A percentile compares a stretch with the other conserved stretches of the same genome.
Evolutionary conservation across 2,888 invertebrate genomes (phyloP).

Genomic region (Lissocephala sabroskyi): DNA sequence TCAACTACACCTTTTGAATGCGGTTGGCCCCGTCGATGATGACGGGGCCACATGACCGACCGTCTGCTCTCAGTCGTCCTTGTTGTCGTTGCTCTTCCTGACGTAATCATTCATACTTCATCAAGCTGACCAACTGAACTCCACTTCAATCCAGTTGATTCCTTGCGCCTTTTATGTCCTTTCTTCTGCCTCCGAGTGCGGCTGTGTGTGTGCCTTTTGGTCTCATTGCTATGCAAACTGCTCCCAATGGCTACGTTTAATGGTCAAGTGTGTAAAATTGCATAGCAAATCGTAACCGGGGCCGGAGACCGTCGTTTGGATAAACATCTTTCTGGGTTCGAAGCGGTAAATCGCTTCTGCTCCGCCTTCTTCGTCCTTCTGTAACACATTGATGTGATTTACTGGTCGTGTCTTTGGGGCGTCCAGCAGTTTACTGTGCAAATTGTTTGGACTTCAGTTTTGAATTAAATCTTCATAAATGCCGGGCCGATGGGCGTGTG

Average conservation of each 20-base stretch:
- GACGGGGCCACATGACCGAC: not conserved
- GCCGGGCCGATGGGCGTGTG: too few relatives aligned
- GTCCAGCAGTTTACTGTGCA: constrained; percentile 53
- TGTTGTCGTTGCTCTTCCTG: constrained; percentile 16
- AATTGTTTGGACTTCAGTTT: constrained; percentile 64
- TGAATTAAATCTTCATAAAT: constrained; percentile 47
- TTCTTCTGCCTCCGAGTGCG: not conserved
- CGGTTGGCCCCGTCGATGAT: too few relatives aligned
- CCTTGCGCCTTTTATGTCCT: not conserved
- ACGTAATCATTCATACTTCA: constrained; percentile 64
- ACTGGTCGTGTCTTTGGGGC: constrained; percentile 62
- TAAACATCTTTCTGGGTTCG: constrained; percentile 52
- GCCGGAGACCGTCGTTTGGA: constrained; percentile 26
- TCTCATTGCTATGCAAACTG: constrained; percentile 64
- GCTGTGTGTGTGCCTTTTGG: constrained; percentile 20
- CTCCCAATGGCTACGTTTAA: constrained; percentile 66
- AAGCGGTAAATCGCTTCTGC: constrained; percentile 4
- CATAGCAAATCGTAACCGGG: constrained; percentile 55
- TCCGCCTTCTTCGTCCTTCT: constrained; percentile 7
- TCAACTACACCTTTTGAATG: constrained; percentile 65
- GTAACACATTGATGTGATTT: constrained; percentile 68
- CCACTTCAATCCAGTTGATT: not conserved
- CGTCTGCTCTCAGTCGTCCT: not conserved
- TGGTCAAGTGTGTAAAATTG: constrained; percentile 68
- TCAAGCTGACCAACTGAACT: constrained; percentile 49